Percentiles rank a stretch among this genome's conserved stretches.
phyloP scores from a whole-genome alignment of 1,140 invertebrate genomes.

The Caenorhabditis brenneri region DNA sequence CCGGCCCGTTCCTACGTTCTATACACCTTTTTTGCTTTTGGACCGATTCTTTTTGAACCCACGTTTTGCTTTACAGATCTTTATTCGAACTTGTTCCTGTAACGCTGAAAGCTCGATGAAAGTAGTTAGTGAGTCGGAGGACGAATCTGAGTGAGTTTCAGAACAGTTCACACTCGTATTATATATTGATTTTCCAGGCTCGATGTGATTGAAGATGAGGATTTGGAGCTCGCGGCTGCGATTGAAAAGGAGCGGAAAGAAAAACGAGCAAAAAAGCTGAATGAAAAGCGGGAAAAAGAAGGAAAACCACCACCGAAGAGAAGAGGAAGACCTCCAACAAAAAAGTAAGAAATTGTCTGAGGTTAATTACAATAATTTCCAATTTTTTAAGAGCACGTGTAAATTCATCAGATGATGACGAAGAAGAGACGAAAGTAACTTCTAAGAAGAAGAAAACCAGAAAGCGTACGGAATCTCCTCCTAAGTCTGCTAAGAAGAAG shows the following conservation, averaged over 20 bases:
- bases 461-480: background rate
- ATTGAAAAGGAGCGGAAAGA: slow-evolving; percentile 43
- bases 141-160: slow-evolving; percentile 21
- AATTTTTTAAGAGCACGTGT: background rate
- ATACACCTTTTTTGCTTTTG: background rate
- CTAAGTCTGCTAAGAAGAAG: background rate
- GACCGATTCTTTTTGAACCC: background rate
- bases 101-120: background rate
- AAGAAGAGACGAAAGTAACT: background rate
- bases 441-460: too few relatives aligned
- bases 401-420: background rate
- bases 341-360: background rate
- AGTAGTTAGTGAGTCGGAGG: background rate
- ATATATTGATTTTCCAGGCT: background rate
- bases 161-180: background rate
- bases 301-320: background rate
- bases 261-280: slow-evolving; percentile 23
- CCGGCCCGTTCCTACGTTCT: background rate
- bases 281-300: slow-evolving; percentile 24
- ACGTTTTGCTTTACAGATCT: background rate
- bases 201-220: slow-evolving; percentile 44
- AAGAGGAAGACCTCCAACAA: background rate
- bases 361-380: background rate
- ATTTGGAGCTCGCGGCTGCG: slow-evolving; percentile 4
- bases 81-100: too few relatives aligned